A percentile compares a stretch with the other conserved stretches of the same genome.
phyloP scores from a whole-genome alignment of 2,113 vertebrate genomes.

The Odocoileus hemionus region DNA sequence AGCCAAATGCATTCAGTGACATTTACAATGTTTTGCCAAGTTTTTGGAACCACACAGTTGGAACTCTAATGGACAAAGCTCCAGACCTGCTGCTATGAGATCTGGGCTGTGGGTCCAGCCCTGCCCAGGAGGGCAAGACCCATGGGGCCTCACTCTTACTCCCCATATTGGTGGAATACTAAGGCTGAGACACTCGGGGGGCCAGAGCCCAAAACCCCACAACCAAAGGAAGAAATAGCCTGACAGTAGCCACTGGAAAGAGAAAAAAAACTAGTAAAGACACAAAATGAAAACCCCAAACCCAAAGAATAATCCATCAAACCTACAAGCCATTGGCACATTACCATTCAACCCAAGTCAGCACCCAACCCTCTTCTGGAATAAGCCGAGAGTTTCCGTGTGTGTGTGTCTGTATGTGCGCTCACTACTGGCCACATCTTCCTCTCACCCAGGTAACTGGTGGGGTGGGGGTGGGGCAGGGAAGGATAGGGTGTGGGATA shows the following conservation, averaged over 20 bases:
- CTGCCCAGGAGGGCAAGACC: neutral
- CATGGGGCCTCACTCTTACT: neutral
- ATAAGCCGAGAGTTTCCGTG: accelerated
- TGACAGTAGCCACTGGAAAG: neutral
- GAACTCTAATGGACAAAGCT: neutral
- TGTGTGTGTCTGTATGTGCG: neutral
- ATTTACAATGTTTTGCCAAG: neutral
- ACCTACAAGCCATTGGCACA: neutral
- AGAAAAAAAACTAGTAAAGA: neutral
- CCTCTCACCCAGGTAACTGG: neutral
- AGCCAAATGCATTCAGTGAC: neutral
- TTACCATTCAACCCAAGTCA: too few relatives aligned
- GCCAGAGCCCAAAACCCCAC: neutral
- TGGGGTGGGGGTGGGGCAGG: accelerated
- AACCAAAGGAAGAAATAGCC: neutral
- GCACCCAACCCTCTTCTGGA: neutral
- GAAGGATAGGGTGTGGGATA: neutral
- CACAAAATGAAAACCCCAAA: neutral
- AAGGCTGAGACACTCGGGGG: neutral
- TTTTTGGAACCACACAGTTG: neutral
- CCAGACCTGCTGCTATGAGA: neutral
- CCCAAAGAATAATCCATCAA: neutral
- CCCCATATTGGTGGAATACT: neutral
- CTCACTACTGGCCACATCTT: neutral
- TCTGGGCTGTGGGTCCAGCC: neutral